Conservation (phyloP, 2,797 vertebrate species). For the Allobates femoralis region DNA sequence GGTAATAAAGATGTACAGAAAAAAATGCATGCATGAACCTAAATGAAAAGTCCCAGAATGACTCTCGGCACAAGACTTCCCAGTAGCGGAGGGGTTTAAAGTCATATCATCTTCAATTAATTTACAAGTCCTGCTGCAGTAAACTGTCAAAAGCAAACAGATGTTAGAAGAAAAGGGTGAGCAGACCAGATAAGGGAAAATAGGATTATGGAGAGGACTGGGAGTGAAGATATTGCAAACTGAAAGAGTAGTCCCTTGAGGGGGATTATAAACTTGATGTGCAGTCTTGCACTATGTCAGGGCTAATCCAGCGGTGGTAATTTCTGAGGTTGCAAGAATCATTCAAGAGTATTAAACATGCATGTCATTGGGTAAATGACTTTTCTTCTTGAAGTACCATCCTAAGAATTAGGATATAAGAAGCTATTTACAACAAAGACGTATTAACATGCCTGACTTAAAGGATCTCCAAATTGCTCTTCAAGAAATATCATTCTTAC, state of each 20-base stretch:
- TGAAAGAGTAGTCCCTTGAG: slow-evolving; percentile 19
- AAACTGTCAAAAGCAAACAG: slow-evolving; percentile 57
- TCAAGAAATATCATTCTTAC: background rate
- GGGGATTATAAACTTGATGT: slow-evolving; percentile 29
- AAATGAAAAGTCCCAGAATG: background rate
- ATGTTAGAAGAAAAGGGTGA: slow-evolving; percentile 48
- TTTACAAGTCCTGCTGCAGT: slow-evolving; percentile 41
- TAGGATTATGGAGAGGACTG: slow-evolving; percentile 46
- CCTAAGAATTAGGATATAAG: background rate
- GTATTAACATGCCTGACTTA: background rate
- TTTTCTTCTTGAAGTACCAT: background rate
- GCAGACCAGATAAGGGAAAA: slow-evolving; percentile 50
- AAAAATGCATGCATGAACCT: background rate
- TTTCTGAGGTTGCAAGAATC: slow-evolving; percentile 5
- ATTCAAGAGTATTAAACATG: slow-evolving; percentile 29
- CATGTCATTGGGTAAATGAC: slow-evolving; percentile 23
- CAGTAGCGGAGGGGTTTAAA: slow-evolving; percentile 39
- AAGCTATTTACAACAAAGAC: background rate
- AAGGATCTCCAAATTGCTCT: background rate
- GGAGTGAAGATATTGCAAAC: slow-evolving; percentile 51
- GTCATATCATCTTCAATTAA: slow-evolving; percentile 39
- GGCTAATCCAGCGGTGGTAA: slow-evolving; percentile 2
- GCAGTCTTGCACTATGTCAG: slow-evolving; percentile 26
- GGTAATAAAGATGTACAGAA: background rate
- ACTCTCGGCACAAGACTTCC: background rate